These are phyloP conservation scores for Pyrrhosoma nymphula DNA, from an alignment of 2,888 invertebrate species.

Conservation along the genomic window DNA sequence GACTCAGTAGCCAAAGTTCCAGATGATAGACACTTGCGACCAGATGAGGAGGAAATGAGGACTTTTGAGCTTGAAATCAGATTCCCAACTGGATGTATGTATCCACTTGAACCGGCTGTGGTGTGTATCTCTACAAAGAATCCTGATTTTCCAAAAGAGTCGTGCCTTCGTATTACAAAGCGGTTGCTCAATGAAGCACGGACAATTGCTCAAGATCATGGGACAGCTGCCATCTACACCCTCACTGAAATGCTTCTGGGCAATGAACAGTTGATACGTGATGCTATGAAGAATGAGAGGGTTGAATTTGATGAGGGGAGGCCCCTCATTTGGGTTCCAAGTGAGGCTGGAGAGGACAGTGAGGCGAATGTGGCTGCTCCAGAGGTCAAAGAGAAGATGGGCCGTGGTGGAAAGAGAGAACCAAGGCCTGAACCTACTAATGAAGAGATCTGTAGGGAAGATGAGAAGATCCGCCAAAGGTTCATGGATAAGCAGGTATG, in stretches of 20 bases:
- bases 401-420: neutral
- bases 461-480: conserved; percentile 82
- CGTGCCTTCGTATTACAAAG: conserved; percentile 84
- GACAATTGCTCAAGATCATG: conserved; percentile 81
- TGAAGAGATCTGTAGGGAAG: conserved; percentile 78
- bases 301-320: conserved; percentile 54
- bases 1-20: conserved; percentile 72
- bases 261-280: conserved; percentile 59
- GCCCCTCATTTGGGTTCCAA: conserved; percentile 59
- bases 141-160: conserved; percentile 81
- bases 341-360: conserved; percentile 73
- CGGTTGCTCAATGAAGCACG: conserved; percentile 85
- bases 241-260: conserved; percentile 80
- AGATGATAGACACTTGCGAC: conserved; percentile 73
- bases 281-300: conserved; percentile 24
- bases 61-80: conserved; percentile 85
- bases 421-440: conserved; percentile 74
- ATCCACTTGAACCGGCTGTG: conserved; percentile 87
- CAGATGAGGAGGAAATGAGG: conserved; percentile 74
- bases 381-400: conserved; percentile 32
- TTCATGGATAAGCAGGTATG: conserved; percentile 81
- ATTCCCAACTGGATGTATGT: conserved; percentile 85
- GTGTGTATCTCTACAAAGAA: conserved; percentile 84
- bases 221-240: conserved; percentile 86
- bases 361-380: conserved; percentile 79